Evolutionary conservation across 1,140 invertebrate genomes (phyloP), one percentile per base, ranked within the genome.

Genomic region (Cotesia chilonis): DNA sequence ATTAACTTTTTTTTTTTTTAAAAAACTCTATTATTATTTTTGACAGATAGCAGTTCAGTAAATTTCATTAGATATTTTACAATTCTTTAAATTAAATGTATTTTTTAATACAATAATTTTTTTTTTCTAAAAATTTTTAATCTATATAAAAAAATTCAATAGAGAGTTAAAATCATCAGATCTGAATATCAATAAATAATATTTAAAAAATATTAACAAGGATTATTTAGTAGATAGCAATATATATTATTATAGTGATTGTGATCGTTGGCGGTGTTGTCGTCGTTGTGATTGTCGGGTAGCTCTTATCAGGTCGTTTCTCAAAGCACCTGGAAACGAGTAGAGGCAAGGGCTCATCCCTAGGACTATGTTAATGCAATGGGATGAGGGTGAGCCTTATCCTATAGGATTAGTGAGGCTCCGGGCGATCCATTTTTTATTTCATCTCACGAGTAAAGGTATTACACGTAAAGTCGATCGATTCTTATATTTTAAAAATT

Each of bases 271-370:
- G 17, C 20, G 4, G 38, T 37, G 69, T 64, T 38, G 41, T 64
- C 37, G 64, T 37, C 17, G n/a, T 20, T 38, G 36, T 47, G 64
- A 66, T 66, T 47, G 38, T 80, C 75, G 76, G 57, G 61, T 68
- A 74, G 68, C 79, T 81, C 82, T 83, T 83, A 83, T 83, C 82
- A 77, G 81, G 70, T 80, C 81, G 80, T 83, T 83, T 74, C 78
- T 83, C 80, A 79, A 76, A 83, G 77, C 76, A 81, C 80, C 80
- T 77, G 79, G 76, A 79, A 83, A 83, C 76, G 81, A 28, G 28
- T 28, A 28, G 28, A 82, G 81, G 76, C 74, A 65, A 47, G 41
- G 81, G 80, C 82, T 83, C 81, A 83, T 83, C 80, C 78, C 71
- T 3, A 67, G 70, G 73, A 76, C 76, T 82, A 81, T 81, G 79